These are phyloP conservation scores for Scalopus aquaticus DNA, from an alignment of 2,113 vertebrate genomes.

Conservation along the genomic window DNA sequence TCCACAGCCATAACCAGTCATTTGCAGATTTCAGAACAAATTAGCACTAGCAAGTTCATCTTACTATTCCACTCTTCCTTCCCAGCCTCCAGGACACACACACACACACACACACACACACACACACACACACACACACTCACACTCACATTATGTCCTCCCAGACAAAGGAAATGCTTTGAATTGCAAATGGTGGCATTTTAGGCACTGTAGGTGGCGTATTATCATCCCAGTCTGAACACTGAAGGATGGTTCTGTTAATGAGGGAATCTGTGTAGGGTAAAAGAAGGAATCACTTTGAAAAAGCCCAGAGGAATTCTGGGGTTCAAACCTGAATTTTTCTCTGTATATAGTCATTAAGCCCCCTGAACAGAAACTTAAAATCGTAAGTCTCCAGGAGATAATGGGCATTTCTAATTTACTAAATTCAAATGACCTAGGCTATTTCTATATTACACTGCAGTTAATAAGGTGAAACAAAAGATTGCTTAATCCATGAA, in stretches of 20 bases:
- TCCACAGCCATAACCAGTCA: neutral
- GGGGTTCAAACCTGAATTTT: conserved; percentile 41
- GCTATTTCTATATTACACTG: conserved; percentile 37
- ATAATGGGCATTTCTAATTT: conserved; percentile 47
- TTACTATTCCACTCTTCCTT: neutral
- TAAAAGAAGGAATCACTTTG: conserved; percentile 52
- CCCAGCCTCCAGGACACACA: too few species aligned
- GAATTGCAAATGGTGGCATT: conserved; percentile 19
- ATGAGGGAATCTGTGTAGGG: conserved; percentile 13
- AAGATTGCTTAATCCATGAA: conserved; percentile 30
- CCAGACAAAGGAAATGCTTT: neutral
- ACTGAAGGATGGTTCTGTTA: neutral
- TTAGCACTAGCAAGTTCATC: neutral
- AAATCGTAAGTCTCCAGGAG: conserved; percentile 39
- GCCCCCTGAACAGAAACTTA: conserved; percentile 26
- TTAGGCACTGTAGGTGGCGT: neutral
- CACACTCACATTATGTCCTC: neutral
- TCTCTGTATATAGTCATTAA: conserved; percentile 33
- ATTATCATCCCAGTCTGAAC: neutral
- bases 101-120: too few species aligned
- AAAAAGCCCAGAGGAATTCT: conserved; percentile 35
- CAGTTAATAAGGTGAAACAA: conserved; percentile 57
- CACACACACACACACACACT: too few species aligned
- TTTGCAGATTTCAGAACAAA: neutral
- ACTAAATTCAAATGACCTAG: conserved; percentile 46